Evolutionary conservation across 2,797 vertebrate species (phyloP), one percentile per base, ranked within the genome.

Genomic region (Microctenopoma stevenorrisi): DNA sequence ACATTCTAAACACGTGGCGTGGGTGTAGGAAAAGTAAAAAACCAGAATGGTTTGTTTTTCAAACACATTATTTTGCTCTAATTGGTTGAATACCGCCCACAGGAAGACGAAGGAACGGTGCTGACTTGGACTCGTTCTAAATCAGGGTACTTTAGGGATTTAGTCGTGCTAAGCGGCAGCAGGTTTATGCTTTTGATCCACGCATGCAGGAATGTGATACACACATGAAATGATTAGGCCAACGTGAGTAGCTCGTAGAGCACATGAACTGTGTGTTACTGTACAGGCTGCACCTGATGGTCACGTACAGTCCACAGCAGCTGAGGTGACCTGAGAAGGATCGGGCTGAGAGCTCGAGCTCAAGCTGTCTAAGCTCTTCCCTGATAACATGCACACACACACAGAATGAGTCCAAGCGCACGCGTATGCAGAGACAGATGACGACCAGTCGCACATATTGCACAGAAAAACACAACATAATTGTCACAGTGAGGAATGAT

Each of bases 291-390:
- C 57, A 42, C 72, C 51, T 62, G 68, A 67, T 49, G 13, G 78
- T 63, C 76, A 95, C 94, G 95, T 94, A 95, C 94, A 94, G 86
- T 84, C 84, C 57, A 86, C 87, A 71, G 91, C 83, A 44, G 94
- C 85, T 79, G 88, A 78, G 72, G 92, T 79, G 79, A 86, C 85
- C 79, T 90, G 90, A 72, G 86, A 62, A 83, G 76, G 84, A 73
- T 94, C 94, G 48, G 90, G 76, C 68, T 87, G 88, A 77, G 88
- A 90, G 85, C 85, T 91, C 35, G 80, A 82, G 78, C 85, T 92
- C 88, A 92, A 90, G 87, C 64, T 89, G 84, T 94, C 92, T 91
- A 93, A 83, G 84, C 87, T 90, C 84, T 92, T 94, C 76, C 91
- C 94, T 95, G 72, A 81, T 78, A 18, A 76, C 64, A 51, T 67